Evolutionary conservation across 1,140 invertebrate species (phyloP), one percentile per base, ranked within the genome.

Genomic region (Caerostris darwini): DNA sequence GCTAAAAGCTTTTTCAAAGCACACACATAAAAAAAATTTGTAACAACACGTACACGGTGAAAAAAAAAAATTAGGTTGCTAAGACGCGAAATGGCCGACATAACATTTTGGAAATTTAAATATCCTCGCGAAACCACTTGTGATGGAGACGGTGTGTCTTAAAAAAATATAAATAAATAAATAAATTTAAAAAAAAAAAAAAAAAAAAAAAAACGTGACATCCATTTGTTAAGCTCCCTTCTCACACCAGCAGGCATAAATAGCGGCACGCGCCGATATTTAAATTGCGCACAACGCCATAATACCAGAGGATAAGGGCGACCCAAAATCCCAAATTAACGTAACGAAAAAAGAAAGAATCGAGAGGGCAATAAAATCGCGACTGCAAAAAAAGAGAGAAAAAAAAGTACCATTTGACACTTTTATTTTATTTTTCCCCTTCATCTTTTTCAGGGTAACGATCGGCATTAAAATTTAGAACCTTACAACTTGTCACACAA

Each of bases 211-310:
- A 71, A 8, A 71, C n/a, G 7, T 50, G 69, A 19, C 69, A 71
- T 34, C 69, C 69, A 71, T 71, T 71, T 71, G 69, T 71, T 34
- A 71, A 10, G 34, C 69, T 71, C 69, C 7, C 69, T 71, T 71
- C 69, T 71, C 19, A 19, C 19, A 19, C 19, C 69, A 19, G 10
- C 8, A 17, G 61, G 61, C 61, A 64, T 64, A 64, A 64, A 10
- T 71, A 19, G 8, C 7, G 69, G 19, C 69, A 71, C 69, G 69
- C 69, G 69, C 5, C 10, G 6, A 71, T 71, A 71, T 71, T 71
- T 34, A 71, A 71, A 71, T 71, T 71, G 19, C 69, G 50, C 6
- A 71, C 8, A n/a, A 10, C 69, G 19, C 67, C 2, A 34, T 34
- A 34, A 34, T 34, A 71, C 69, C 17, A 64, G 17, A 64, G 17